Evolutionary conservation across 2,113 vertebrate genomes (phyloP).

Genomic region (Orycteropus afer): DNA sequence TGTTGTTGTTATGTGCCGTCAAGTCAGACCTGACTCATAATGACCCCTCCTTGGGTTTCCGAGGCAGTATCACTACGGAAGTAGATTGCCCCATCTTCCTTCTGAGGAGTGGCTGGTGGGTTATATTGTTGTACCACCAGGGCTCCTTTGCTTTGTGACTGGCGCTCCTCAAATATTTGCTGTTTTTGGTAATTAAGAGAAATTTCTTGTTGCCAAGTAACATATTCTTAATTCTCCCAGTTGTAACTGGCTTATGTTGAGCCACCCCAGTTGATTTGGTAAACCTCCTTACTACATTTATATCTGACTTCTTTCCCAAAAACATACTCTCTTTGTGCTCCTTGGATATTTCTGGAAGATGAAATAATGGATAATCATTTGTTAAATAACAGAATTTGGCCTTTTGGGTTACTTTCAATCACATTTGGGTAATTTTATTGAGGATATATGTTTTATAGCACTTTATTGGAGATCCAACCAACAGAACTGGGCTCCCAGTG

Average conservation of each 20-base stretch:
- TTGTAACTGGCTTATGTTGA: background rate
- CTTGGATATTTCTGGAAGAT: background rate
- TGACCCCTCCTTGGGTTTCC: too few relatives aligned
- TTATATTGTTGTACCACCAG: background rate
- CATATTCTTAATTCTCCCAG: background rate
- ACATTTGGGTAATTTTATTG: background rate
- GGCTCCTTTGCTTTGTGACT: background rate
- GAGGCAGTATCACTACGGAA: too few relatives aligned
- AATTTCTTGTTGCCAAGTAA: background rate
- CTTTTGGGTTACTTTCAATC: slow-evolving; percentile 14
- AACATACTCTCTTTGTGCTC: background rate
- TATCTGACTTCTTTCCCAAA: background rate
- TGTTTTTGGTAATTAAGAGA: slow-evolving; percentile 24
- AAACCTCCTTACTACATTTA: background rate
- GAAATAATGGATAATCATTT: background rate
- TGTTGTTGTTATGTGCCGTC: too few relatives aligned
- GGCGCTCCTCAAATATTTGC: background rate
- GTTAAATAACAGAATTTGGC: background rate
- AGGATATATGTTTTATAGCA: background rate
- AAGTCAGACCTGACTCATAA: too few relatives aligned
- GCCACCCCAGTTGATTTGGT: background rate
- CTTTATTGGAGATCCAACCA: background rate
- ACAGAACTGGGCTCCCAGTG: background rate
- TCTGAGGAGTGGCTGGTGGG: too few relatives aligned
- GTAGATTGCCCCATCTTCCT: too few relatives aligned